Evolutionary conservation across 2,888 invertebrate genomes (phyloP).

Genomic region (Belgica antarctica): DNA sequence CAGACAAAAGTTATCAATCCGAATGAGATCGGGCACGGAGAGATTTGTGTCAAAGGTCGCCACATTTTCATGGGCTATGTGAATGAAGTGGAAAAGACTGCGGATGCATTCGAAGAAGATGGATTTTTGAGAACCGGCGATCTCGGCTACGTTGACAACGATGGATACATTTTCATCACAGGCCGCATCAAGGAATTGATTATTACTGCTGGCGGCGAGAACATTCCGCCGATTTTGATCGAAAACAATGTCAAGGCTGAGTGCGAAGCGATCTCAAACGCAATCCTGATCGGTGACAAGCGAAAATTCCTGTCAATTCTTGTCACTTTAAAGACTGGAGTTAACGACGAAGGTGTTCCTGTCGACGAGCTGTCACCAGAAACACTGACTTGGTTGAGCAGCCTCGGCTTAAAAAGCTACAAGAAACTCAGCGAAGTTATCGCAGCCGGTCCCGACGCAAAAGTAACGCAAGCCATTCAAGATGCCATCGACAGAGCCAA

Average conservation of each 20-base stretch:
- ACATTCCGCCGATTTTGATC: conserved; percentile 82
- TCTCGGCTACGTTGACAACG: conserved; percentile 73
- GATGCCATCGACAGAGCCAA: conserved; percentile 24
- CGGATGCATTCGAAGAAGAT: conserved; percentile 70
- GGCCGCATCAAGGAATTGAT: conserved; percentile 78
- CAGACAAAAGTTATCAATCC: conserved; percentile 69
- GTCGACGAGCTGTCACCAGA: conserved; percentile 66
- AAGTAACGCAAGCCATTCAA: conserved; percentile 46
- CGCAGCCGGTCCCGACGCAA: conserved; percentile 60
- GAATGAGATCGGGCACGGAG: conserved; percentile 75
- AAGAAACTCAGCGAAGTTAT: conserved; percentile 72
- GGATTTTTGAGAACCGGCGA: conserved; percentile 92
- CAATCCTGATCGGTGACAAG: conserved; percentile 81
- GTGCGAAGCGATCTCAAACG: conserved; percentile 75
- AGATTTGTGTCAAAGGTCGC: conserved; percentile 80
- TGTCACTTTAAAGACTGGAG: conserved; percentile 78
- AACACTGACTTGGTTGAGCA: conserved; percentile 69
- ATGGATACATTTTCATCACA: conserved; percentile 73
- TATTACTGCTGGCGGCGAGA: conserved; percentile 93
- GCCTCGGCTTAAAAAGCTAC: conserved; percentile 61
- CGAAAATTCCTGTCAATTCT: conserved; percentile 82
- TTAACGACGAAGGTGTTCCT: conserved; percentile 69
- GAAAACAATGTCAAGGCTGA: conserved; percentile 77
- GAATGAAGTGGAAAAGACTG: conserved; percentile 63
- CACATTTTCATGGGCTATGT: conserved; percentile 92